These are phyloP conservation scores for Coenobita brevimanus DNA, from an alignment of 1,140 invertebrate species.

Conservation along the genomic window DNA sequence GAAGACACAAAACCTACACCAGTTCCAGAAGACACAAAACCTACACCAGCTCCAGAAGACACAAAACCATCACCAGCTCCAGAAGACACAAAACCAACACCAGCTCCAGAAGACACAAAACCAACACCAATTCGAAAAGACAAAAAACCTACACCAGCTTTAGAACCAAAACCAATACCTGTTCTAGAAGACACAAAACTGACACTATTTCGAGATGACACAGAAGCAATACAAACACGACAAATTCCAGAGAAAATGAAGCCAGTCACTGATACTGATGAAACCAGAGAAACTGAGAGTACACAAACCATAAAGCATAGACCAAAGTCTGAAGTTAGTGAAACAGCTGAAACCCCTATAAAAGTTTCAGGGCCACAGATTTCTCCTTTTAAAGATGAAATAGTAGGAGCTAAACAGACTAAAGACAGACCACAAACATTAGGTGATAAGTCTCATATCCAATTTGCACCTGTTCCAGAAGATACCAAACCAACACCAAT, in stretches of 20 bases:
- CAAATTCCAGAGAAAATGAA: background rate
- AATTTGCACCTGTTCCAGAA: background rate
- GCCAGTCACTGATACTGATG: background rate
- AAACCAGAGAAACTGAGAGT: no score
- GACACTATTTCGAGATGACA: slow-evolving; percentile 11
- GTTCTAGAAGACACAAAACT: background rate
- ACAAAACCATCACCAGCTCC: background rate
- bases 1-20: slow-evolving; percentile 21
- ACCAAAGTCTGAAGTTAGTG: no score
- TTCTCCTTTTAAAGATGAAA: no score
- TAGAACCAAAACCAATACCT: slow-evolving; percentile 21
- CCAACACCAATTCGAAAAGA: slow-evolving; percentile 3
- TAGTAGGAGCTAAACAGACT: no score
- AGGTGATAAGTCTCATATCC: no score
- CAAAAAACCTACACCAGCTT: background rate
- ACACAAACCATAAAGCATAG: background rate
- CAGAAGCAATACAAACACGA: background rate
- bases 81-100: background rate
- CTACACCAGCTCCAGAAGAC: background rate
- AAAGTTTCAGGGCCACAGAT: background rate
- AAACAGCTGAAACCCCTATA: background rate
- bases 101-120: slow-evolving; percentile 10
- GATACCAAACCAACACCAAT: background rate
- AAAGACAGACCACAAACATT: no score
- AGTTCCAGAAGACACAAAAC: slow-evolving; percentile 9